A percentile compares a stretch with the other conserved stretches of the same genome.
Conservation (phyloP, 2,888 invertebrate genomes). For the Selenia dentaria region DNA sequence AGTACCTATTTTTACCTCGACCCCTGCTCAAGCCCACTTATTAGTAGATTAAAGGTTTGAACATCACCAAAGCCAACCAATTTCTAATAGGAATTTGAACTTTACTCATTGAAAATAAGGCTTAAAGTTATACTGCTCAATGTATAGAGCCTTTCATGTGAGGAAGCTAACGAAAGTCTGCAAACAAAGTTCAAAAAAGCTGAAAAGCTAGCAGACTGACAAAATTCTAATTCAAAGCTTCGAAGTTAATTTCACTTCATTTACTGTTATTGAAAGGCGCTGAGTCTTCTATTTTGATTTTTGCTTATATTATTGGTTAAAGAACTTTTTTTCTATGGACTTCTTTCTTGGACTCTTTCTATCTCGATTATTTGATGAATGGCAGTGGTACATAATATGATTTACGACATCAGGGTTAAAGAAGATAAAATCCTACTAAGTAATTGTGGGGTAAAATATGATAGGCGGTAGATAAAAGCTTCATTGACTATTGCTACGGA, state of each 20-base stretch:
- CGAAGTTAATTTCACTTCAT: slow-evolving; percentile 21
- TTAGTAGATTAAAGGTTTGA: slow-evolving; percentile 11
- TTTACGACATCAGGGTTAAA: no score
- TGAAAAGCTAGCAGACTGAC: slow-evolving; percentile 20
- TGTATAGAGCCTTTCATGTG: not conserved
- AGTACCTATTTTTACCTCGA: slow-evolving; percentile 1
- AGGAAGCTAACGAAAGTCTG: slow-evolving; percentile 13
- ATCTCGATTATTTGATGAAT: no score
- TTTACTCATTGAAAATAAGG: not conserved
- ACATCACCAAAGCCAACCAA: not conserved
- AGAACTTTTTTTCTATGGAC: no score
- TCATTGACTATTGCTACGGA: no score
- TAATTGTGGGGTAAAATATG: no score
- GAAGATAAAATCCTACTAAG: no score
- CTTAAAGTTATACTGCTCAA: not conserved
- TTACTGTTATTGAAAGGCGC: slow-evolving; percentile 30
- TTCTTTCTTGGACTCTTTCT: no score
- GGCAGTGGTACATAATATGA: no score
- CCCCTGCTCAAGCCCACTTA: slow-evolving; percentile 10
- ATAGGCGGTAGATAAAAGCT: no score
- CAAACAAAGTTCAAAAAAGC: slow-evolving; percentile 25
- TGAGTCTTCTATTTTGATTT: no score
- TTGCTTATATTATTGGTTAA: no score
- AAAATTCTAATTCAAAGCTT: slow-evolving; percentile 21
- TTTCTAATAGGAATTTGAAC: not conserved